Base-by-base conservation (phyloP, 2,888 invertebrate species). In the Nemotelus nigrinus region DNA sequence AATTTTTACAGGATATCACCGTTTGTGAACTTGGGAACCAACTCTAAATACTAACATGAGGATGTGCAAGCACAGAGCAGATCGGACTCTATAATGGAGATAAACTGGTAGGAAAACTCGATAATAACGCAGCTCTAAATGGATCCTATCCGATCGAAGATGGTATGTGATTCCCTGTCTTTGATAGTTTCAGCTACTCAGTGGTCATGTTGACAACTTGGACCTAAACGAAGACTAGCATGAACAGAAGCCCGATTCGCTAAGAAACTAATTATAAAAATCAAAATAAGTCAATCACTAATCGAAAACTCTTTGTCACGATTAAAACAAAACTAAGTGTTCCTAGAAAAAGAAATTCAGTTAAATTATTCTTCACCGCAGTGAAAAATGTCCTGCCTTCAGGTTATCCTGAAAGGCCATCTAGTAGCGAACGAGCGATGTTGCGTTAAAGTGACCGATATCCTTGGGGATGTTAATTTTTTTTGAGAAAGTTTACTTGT, bases 31-130 rank as follows among this genome's bases (percentile, higher is more conserved):
- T 74, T 64, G 85, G 97, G 96, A 92, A 91, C 7, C 97, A 97
- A 88, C 86, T 98, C 78, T 98, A 98, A 86, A 88, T 98, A 55
- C 89, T 97, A 3, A 97, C 97, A 0, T 98, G 98, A 5, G 96
- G 93, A 0, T 92, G 90, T 83, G 90, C 94, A 44, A 84, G 88
- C 1, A 93, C 94, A 1, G 98, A 98, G 98, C 91, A 91, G 83
- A 84, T 98, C 25, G 92, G 95, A 84, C 88, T 94, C 1, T 95
- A 92, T 83, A 92, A 94, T 83, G 93, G 92, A 80, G 93, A 96
- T 84, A n/a, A n/a, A n/a, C n/a, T n/a, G 8, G 84, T 97, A 3
- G 92, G 94, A 80, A 88, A 90, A 81, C 87, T 96, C 57, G 90
- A 90, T 79, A 91, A 96, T 82, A 91, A 95, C 83, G 88, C 89